A percentile compares a stretch with the other conserved stretches of the same genome.
These are phyloP conservation scores for Platynereis dumerilii DNA, from an alignment of 2,888 invertebrate genomes.

Conservation along the genomic window DNA sequence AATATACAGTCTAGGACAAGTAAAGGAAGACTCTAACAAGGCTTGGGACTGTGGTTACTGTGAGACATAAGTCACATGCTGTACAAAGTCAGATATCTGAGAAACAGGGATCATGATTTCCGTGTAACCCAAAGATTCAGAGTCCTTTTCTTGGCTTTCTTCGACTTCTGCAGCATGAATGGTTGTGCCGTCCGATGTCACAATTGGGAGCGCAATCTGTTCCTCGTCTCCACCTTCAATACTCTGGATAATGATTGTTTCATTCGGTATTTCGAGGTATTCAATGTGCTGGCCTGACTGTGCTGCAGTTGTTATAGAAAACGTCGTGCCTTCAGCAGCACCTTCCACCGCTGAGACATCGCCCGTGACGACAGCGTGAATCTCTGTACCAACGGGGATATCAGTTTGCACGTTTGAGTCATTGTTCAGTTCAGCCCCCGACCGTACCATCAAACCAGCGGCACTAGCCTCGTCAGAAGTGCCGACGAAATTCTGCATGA, in stretches of 20 bases:
- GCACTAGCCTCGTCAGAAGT: neutral
- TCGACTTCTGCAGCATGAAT: no score
- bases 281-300: neutral
- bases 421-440: neutral
- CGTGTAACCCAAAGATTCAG: conserved; percentile 5
- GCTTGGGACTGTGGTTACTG: no score
- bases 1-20: no score
- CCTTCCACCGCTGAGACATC: neutral
- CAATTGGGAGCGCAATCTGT: neutral
- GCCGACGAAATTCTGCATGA: conserved; percentile 5
- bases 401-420: neutral
- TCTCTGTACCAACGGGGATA: neutral
- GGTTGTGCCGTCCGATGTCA: neutral
- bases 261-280: neutral
- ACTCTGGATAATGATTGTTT: neutral
- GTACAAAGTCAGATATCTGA: conserved; percentile 20
- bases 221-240: conserved; percentile 1
- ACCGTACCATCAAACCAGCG: neutral
- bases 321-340: neutral
- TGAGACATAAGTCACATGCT: conserved; percentile 22
- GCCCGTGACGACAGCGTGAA: neutral
- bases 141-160: no score
- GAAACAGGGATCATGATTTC: conserved; percentile 23
- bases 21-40: no score
- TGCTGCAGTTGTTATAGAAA: no score